phyloP scores from a whole-genome alignment of 1,140 invertebrate species.

The Lycorma delicatula region DNA sequence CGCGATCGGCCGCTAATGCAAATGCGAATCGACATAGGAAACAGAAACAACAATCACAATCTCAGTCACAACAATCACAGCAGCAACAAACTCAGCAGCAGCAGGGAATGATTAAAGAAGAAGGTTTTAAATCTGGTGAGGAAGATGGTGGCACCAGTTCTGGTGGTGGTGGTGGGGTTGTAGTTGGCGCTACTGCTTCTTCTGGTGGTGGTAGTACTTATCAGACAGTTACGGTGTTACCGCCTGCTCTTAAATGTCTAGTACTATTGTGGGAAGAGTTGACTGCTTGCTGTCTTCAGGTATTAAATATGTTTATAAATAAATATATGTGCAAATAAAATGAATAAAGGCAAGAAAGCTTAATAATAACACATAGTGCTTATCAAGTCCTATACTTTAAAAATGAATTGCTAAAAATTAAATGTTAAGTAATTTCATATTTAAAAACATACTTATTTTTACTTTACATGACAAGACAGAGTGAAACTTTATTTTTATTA shows the following conservation, averaged over 20 bases:
- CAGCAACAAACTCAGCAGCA: neutral
- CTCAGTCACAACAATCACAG: neutral
- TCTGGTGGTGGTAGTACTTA: no score
- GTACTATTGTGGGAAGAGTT: slow-evolving; percentile 85
- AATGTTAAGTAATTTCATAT: no score
- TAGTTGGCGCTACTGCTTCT: neutral
- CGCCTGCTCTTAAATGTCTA: slow-evolving; percentile 74
- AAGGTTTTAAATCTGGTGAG: no score
- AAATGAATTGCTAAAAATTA: no score
- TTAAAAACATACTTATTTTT: no score
- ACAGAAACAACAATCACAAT: slow-evolving; percentile 34
- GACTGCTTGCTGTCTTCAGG: slow-evolving; percentile 56
- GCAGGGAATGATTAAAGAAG: neutral
- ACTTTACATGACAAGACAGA: no score
- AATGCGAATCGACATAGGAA: slow-evolving; percentile 54
- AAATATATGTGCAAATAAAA: neutral
- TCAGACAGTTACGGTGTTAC: slow-evolving; percentile 63
- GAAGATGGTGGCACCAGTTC: neutral
- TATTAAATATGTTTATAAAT: no score
- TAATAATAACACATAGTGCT: no score
- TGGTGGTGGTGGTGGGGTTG: neutral
- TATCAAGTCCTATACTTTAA: no score
- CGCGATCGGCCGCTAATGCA: slow-evolving; percentile 62
- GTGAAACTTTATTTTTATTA: no score
- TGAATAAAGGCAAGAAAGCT: no score